Base-by-base conservation (phyloP, 2,888 invertebrate genomes). In the Quadroppia sp. region DNA sequence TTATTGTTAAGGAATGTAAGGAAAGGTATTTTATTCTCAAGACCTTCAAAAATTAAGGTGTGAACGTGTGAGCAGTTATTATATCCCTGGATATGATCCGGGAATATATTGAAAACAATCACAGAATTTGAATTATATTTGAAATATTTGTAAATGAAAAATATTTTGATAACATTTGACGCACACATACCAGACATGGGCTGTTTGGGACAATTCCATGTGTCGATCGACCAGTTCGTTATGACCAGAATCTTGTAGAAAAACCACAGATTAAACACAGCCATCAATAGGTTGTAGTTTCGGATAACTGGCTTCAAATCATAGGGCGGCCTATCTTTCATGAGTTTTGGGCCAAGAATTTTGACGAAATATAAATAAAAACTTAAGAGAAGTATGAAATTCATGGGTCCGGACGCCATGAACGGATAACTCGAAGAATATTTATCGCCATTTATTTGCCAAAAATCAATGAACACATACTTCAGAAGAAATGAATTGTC, bases 271-370 rank as follows among this genome's bases (percentile, higher is more conserved):
- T 72, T 72, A 20, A 56, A 32, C 1, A 36, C 1, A 40, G 36
- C 20, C 72, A 72, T 72, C 40, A 59, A 20, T 9, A 48, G 15
- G 40, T 72, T 72, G 40, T 72, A 72, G 61, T 25, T 23, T 36
- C 30, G 40, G 23, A 72, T 50, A 3, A 64, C 6, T 32, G 17
- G 25, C 11, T 20, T 30, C n/a, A 72, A 48, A 30, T 72, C 42
- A 42, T 64, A 72, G 2, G 59, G 13, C 28, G 50, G 9, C 23
- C 64, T 30, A 2, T 69, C 40, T 61, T 59, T 64, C 72, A 72
- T 72, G 13, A 72, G 30, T n/a, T 53, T 42, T 45, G 71, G 71
- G 7, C 71, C 71, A 53, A 71, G 71, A 50, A 36, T 30, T 36
- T 36, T n/a, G 4, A 71, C 48, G n/a, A 71, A 71, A 53, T 50